Evolutionary conservation across 2,888 invertebrate genomes (phyloP), one percentile per base, ranked within the genome.

Genomic region (Dynastes maya): DNA sequence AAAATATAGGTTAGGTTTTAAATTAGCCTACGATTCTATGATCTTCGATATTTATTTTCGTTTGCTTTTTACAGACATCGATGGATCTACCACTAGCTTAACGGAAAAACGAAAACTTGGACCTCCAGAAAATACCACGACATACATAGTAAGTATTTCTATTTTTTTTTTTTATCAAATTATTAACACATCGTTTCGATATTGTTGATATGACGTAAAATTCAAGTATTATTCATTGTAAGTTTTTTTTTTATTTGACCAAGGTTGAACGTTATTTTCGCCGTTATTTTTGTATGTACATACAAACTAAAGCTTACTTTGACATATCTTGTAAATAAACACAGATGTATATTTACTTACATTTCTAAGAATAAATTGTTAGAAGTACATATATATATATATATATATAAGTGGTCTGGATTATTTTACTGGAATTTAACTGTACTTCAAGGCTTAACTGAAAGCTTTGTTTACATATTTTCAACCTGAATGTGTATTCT

Each of bases 51-150:
- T 6, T 45, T 8, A 45, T 11, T 45, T 45, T 9, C 11, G 45
- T 45, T 45, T 82, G 9, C 22, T 29, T 74, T 22, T 74, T 87
- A 45, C 84, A 88, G 94, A 94, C 88, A 91, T 91, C 80, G 92
- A 89, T 82, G 88, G 88, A 45, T 89, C 89, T 40, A 88, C 85
- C 45, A 88, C 86, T 78, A 89, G 88, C 83, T 83, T 89, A 78
- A 84, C 86, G 5, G 89, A 90, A 82, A 93, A 93, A 88, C 92
- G 93, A 86, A 90, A 92, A 86, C 91, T 92, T 79, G 90, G 92
- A 80, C 93, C 93, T 78, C 94, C 94, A 58, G 92, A 94, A 85
- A 94, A 94, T 90, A 96, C 96, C 84, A 93, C 93, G 89, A 92
- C 93, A 83, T 95, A 95, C 86, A 93, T 92, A 90, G 96, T 94